Evolutionary conservation across 92 coral and sea anemone species (phyloP).

Genomic region (Phenganax subtilis): DNA sequence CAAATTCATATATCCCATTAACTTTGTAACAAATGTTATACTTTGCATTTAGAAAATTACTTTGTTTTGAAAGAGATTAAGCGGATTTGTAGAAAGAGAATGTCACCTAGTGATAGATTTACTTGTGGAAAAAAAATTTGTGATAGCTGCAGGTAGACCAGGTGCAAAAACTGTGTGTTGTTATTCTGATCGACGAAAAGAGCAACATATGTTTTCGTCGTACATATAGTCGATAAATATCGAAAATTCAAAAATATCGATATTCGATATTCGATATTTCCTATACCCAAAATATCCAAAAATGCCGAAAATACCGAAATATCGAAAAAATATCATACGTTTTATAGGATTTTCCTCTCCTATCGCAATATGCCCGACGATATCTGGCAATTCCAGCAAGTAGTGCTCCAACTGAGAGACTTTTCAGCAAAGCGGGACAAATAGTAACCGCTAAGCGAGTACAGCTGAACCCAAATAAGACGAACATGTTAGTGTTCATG

Average conservation of each 20-base stretch:
- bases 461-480: constrained; percentile 18
- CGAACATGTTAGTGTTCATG: constrained; percentile 33
- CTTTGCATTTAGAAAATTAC: neutral
- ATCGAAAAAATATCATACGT: too few species aligned
- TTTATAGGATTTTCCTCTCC: constrained; percentile 20
- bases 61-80: neutral
- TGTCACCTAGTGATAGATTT: neutral
- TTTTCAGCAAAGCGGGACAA: constrained; percentile 40
- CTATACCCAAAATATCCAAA: too few species aligned
- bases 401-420: constrained; percentile 40
- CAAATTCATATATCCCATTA: too few species aligned
- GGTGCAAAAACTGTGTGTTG: neutral
- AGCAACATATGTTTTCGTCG: neutral
- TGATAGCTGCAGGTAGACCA: neutral
- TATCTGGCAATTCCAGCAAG: constrained; percentile 39
- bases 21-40: neutral
- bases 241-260: neutral
- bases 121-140: neutral
- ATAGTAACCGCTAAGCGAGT: constrained; percentile 36
- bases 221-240: neutral
- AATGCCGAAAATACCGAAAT: too few species aligned
- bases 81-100: constrained; percentile 3
- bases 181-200: neutral
- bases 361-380: constrained; percentile 38
- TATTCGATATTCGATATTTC: too few species aligned